Conservation (phyloP, 2,113 vertebrate genomes). For the Crypturellus undulatus region DNA sequence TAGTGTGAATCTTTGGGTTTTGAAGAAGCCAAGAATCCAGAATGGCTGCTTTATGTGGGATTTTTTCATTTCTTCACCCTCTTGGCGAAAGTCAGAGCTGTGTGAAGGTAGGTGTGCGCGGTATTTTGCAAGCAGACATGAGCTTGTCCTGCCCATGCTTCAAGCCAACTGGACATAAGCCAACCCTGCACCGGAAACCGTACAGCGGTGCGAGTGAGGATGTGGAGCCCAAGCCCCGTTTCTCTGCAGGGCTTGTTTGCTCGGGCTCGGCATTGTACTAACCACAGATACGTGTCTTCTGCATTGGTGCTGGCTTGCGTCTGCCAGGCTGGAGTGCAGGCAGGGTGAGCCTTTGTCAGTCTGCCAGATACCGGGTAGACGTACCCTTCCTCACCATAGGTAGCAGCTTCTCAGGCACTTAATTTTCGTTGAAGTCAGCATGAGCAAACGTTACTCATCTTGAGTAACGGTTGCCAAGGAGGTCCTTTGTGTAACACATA, state of each 20-base stretch:
- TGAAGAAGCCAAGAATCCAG: conserved; percentile 7
- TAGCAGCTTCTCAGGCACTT: conserved; percentile 59
- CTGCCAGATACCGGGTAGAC: conserved; percentile 16
- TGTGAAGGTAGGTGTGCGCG: not conserved
- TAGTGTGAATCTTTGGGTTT: not conserved
- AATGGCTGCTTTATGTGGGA: not conserved
- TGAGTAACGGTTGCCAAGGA: conserved; percentile 40
- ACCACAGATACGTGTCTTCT: conserved; percentile 37
- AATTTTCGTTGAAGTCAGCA: conserved; percentile 59
- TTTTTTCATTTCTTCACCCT: conserved; percentile 30
- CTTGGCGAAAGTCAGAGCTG: not conserved
- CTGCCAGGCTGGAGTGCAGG: conserved; percentile 25
- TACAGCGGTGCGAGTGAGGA: conserved; percentile 25
- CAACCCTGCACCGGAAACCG: conserved; percentile 30
- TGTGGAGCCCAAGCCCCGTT: not conserved
- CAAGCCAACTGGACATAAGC: conserved; percentile 33
- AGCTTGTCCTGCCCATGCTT: conserved; percentile 52
- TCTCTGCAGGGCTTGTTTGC: conserved; percentile 29
- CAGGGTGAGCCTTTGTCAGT: conserved; percentile 28
- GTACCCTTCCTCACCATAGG: conserved; percentile 57
- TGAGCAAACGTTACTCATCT: conserved; percentile 63
- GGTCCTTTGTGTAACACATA: conserved; percentile 31
- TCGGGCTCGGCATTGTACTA: not conserved
- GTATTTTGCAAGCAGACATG: conserved; percentile 60
- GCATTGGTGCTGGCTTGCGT: not conserved